phyloP scores from a whole-genome alignment of 2,797 vertebrate genomes.

The Melanotaenia parkinsoni region DNA sequence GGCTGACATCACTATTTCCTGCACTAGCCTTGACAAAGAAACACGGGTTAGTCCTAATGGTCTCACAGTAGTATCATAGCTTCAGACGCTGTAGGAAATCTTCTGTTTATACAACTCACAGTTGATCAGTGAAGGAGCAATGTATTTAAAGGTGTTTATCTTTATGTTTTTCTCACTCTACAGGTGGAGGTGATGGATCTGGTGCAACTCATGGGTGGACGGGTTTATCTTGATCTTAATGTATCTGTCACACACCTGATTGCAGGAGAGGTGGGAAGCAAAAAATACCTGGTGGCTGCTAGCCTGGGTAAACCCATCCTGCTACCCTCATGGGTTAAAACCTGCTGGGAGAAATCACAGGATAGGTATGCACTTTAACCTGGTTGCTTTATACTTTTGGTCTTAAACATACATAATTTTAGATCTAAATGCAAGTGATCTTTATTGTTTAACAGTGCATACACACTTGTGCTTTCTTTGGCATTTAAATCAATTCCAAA shows the following conservation, averaged over 20 bases:
- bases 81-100: not conserved
- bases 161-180: conserved; percentile 4
- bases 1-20: conserved; percentile 91
- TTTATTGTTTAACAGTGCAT: not conserved
- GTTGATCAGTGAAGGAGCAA: not conserved
- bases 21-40: conserved; percentile 93
- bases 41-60: conserved; percentile 81
- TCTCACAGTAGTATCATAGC: not conserved
- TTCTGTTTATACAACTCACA: not conserved
- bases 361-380: conserved; percentile 81
- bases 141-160: not conserved
- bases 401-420: not conserved
- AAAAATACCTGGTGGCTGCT: conserved; percentile 97
- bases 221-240: conserved; percentile 90
- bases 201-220: conserved; percentile 95
- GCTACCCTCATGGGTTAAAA: conserved; percentile 91
- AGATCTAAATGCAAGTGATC: not conserved
- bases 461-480: not conserved
- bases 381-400: not conserved
- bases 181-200: conserved; percentile 93
- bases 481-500: not conserved
- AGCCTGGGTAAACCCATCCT: conserved; percentile 92
- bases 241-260: conserved; percentile 94
- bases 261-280: conserved; percentile 97
- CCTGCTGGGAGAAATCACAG: conserved; percentile 93